These are phyloP conservation scores for Hermaeophaga mercurialis DNA, from an alignment of 2,888 invertebrate species.

Conservation along the genomic window DNA sequence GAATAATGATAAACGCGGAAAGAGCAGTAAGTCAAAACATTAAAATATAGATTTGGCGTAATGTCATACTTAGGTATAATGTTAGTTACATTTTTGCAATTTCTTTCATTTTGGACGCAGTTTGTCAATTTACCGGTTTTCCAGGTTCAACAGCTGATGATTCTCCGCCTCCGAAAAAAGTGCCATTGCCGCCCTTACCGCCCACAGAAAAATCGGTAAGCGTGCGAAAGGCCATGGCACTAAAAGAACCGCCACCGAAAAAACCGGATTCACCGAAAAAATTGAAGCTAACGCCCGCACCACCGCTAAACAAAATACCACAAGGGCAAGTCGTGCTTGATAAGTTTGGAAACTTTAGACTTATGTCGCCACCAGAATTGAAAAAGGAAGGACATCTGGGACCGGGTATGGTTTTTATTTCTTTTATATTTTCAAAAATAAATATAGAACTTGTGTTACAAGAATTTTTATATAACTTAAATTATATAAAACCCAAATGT, in stretches of 20 bases:
- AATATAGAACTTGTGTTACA: no score
- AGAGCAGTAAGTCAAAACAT: slow-evolving; percentile 32
- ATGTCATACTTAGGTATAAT: no score
- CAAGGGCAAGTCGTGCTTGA: slow-evolving; percentile 70
- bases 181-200: slow-evolving; percentile 59
- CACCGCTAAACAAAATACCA: slow-evolving; percentile 50
- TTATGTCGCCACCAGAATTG: slow-evolving; percentile 60
- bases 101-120: no score
- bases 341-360: slow-evolving; percentile 74
- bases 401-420: slow-evolving; percentile 59
- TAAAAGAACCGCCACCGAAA: slow-evolving; percentile 67
- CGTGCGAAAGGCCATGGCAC: slow-evolving; percentile 66
- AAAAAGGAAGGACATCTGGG: slow-evolving; percentile 53
- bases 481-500: no score
- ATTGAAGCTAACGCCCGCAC: slow-evolving; percentile 39
- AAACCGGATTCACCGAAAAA: slow-evolving; percentile 47
- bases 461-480: no score
- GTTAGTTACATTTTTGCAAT: no score
- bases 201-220: slow-evolving; percentile 65
- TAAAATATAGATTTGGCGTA: no score
- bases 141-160: slow-evolving; percentile 23
- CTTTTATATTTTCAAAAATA: no score
- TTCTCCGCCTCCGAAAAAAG: slow-evolving; percentile 52
- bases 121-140: no score
- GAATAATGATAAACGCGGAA: slow-evolving; percentile 60